Evolutionary conservation across 2,113 vertebrate species (phyloP).

Genomic region (Lycaon pictus): DNA sequence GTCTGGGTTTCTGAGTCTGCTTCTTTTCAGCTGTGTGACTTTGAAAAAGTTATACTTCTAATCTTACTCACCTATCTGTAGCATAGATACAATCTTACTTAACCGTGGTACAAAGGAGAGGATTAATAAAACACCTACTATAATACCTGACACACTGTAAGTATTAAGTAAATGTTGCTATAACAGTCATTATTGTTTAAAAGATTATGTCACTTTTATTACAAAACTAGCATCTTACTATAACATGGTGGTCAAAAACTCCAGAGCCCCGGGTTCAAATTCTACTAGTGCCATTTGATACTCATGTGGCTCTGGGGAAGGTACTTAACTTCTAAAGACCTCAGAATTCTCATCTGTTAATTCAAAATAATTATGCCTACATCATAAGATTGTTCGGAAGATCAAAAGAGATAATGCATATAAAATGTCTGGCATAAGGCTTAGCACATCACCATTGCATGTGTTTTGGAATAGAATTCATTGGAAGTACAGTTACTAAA

Average conservation of each 20-base stretch:
- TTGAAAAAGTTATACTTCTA: not conserved
- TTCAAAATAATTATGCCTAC: constrained; percentile 44
- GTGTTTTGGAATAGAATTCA: constrained; percentile 46
- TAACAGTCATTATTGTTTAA: not conserved
- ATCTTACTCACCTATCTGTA: not conserved
- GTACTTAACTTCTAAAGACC: not conserved
- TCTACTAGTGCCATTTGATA: not conserved
- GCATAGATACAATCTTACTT: not conserved
- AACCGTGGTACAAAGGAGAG: not conserved
- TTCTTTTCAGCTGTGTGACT: not conserved
- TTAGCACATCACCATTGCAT: not conserved
- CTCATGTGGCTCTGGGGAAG: not conserved
- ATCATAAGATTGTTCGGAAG: constrained; percentile 31
- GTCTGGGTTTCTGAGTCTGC: not conserved
- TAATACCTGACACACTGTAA: not conserved
- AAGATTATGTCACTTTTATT: not conserved
- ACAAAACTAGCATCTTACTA: constrained; percentile 5
- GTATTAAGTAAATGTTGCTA: not conserved
- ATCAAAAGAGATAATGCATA: constrained; percentile 28
- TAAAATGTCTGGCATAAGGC: constrained; percentile 1
- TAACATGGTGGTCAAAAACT: not conserved
- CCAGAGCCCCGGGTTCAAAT: not conserved
- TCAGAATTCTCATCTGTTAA: constrained; percentile 48
- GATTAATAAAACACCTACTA: not conserved
- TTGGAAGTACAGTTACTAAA: constrained; percentile 18